phyloP scores from a whole-genome alignment of 1,140 invertebrate genomes.

The Hylaeus volcanicus region DNA sequence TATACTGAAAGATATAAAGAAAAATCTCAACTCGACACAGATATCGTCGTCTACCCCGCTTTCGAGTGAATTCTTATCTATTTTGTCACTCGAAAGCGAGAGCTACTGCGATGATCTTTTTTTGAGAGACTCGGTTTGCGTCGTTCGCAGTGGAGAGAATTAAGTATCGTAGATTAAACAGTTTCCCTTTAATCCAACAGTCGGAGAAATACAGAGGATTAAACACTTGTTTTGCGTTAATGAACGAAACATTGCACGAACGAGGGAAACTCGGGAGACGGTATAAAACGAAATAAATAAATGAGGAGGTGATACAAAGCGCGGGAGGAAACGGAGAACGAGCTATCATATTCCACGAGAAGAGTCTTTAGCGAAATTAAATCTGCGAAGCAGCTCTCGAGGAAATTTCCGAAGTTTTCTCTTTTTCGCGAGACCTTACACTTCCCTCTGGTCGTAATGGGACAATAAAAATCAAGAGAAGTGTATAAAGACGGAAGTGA shows the following conservation, averaged over 20 bases:
- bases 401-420: constrained; percentile 11
- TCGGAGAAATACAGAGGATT: not conserved
- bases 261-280: not conserved
- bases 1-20: not conserved
- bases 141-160: not conserved
- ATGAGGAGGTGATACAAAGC: not conserved
- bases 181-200: constrained; percentile 16
- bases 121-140: too few species aligned
- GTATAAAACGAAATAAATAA: constrained; percentile 1
- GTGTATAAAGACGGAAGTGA: not conserved
- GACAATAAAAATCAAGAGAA: not conserved
- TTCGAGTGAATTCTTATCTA: too few species aligned
- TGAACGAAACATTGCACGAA: not conserved
- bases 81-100: too few species aligned
- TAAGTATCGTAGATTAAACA: constrained; percentile 10
- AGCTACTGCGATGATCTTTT: too few species aligned
- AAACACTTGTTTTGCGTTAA: constrained; percentile 13
- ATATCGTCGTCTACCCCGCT: too few species aligned
- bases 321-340: not conserved
- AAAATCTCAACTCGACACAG: too few species aligned
- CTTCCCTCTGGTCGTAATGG: not conserved
- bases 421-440: not conserved
- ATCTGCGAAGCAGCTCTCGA: constrained; percentile 3
- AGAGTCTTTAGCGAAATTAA: constrained; percentile 31
- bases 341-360: constrained; percentile 17